Conservation (phyloP, 2,113 vertebrate genomes). For the Octodon degus region DNA sequence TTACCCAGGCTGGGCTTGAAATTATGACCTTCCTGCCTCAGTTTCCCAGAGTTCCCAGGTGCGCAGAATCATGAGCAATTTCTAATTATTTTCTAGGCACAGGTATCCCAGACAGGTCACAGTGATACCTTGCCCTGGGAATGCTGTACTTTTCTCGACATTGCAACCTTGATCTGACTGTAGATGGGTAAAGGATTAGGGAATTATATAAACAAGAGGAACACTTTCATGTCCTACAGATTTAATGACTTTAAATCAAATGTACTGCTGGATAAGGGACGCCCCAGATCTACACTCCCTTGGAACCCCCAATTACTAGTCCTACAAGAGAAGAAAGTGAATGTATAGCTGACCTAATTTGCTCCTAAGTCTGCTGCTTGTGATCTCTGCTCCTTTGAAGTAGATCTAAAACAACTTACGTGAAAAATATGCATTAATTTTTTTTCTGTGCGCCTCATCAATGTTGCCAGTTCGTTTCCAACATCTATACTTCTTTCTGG, state of each 20-base stretch:
- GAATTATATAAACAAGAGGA: conserved; percentile 26
- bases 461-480: background rate
- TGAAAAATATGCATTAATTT: background rate
- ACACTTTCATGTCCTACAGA: background rate
- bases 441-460: background rate
- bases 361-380: background rate
- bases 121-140: background rate
- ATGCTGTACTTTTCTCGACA: background rate
- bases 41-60: background rate
- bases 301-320: background rate
- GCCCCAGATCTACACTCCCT: background rate
- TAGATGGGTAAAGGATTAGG: background rate
- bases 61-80: background rate
- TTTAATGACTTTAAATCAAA: conserved; percentile 35
- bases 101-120: background rate
- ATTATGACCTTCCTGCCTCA: background rate
- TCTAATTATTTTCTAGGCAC: background rate
- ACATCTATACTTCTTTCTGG: background rate
- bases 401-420: conserved; percentile 1
- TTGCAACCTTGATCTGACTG: background rate
- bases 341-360: conserved; percentile 19
- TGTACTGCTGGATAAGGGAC: background rate
- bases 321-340: background rate
- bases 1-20: background rate
- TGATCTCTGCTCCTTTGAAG: conserved; percentile 25